These are phyloP conservation scores for Sanderia malayensis DNA, from an alignment of 30 jellyfish, hydroid and myxozoan species.

Conservation along the genomic window DNA sequence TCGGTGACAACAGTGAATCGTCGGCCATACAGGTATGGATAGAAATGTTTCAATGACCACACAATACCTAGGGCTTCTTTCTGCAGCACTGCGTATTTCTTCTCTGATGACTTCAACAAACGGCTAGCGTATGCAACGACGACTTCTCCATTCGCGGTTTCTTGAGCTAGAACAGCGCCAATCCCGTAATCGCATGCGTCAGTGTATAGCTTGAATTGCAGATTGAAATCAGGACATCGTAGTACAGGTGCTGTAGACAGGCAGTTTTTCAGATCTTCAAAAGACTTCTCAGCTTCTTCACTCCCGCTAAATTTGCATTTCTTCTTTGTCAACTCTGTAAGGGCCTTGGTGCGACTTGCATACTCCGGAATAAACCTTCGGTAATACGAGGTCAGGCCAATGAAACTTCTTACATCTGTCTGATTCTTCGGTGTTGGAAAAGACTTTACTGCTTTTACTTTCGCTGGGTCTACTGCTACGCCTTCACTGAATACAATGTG, in stretches of 20 bases:
- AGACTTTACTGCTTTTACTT: constrained; percentile 9
- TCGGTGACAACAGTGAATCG: no score
- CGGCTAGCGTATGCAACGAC: constrained; percentile 22
- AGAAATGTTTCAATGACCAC: no score
- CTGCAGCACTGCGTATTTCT: no score
- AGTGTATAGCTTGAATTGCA: no score
- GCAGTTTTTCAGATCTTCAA: constrained; percentile 1
- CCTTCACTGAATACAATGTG: constrained; percentile 38
- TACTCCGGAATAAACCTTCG: constrained; percentile 26
- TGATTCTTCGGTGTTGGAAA: constrained; percentile 37
- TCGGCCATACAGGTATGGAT: no score
- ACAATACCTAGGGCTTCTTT: no score
- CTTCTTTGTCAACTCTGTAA: constrained; percentile 14
- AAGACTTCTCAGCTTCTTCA: constrained; percentile 22
- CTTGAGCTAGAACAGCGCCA: constrained; percentile 33
- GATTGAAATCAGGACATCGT: constrained; percentile 19
- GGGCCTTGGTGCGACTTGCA: constrained; percentile 14
- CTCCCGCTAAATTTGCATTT: constrained; percentile 1
- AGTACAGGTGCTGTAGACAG: constrained; percentile 29
- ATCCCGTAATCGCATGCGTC: no score
- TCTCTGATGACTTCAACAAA: no score
- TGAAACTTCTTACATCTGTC: constrained; percentile 33
- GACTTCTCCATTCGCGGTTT: constrained; percentile 5
- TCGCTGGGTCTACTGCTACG: constrained; percentile 35
- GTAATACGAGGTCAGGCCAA: constrained; percentile 52